Percentiles rank a stretch among this genome's conserved stretches.
Evolutionary conservation across 2,113 vertebrate genomes (phyloP).

Genomic region (Xyrauchen texanus): DNA sequence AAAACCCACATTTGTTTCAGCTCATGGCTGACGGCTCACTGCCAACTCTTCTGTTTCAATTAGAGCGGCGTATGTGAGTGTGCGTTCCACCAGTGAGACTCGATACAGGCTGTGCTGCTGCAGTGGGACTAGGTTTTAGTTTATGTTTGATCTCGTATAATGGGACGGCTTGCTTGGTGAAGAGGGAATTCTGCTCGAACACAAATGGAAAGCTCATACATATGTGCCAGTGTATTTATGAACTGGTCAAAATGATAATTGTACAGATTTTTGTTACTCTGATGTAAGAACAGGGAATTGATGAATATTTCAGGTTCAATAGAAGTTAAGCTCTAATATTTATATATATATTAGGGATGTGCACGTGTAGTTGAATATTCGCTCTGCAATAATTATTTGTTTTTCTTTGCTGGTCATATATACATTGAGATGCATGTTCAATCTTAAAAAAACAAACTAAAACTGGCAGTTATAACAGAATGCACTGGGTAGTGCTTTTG

Average conservation of each 20-base stretch:
- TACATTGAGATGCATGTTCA: no score
- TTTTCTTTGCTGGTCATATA: no score
- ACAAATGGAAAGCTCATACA: background rate
- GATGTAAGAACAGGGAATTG: no score
- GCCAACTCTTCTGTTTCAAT: conserved; percentile 64
- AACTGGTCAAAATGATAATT: background rate
- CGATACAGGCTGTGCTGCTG: conserved; percentile 23
- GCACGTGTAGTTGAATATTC: no score
- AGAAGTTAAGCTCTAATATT: no score
- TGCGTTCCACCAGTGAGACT: conserved; percentile 9
- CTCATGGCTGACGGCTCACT: conserved; percentile 50
- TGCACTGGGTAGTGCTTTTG: no score
- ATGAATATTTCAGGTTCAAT: no score
- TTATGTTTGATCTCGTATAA: conserved; percentile 29
- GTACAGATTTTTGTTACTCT: background rate
- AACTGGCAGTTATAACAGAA: no score
- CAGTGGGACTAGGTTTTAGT: conserved; percentile 36
- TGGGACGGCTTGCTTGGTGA: conserved; percentile 24
- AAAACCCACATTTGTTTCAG: conserved; percentile 74
- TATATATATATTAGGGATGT: no score
- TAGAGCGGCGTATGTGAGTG: conserved; percentile 51
- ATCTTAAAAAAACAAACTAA: no score
- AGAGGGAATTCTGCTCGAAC: conserved; percentile 25
- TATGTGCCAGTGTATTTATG: background rate
- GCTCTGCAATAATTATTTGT: no score